A percentile compares a stretch with the other conserved stretches of the same genome.
These are phyloP conservation scores for Drosophila dives DNA, from an alignment of 2,888 invertebrate species.

Conservation along the genomic window DNA sequence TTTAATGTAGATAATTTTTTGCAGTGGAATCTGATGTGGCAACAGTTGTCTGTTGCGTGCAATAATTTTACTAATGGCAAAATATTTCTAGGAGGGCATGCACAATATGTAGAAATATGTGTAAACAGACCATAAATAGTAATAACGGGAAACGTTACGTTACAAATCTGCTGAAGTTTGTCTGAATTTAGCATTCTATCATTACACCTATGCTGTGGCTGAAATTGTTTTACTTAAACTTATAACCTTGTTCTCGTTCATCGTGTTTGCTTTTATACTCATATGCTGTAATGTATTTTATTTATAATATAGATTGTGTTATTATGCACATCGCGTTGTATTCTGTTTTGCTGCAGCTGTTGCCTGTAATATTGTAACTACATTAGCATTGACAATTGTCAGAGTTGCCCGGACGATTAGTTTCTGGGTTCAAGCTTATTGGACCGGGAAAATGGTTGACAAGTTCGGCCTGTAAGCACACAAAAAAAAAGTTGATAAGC, in stretches of 20 bases:
- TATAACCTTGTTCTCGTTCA: slow-evolving; percentile 46
- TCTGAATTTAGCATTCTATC: slow-evolving; percentile 66
- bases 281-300: slow-evolving; percentile 54
- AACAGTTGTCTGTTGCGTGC: slow-evolving; percentile 60
- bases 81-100: slow-evolving; percentile 66
- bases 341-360: slow-evolving; percentile 39
- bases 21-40: slow-evolving; percentile 52
- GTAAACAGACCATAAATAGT: slow-evolving; percentile 49
- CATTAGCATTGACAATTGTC: slow-evolving; percentile 92
- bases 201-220: slow-evolving; percentile 66
- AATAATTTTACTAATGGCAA: slow-evolving; percentile 72
- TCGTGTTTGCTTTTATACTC: slow-evolving; percentile 58
- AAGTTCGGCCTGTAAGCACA: slow-evolving; percentile 89
- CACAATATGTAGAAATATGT: slow-evolving; percentile 49
- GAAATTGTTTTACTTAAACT: slow-evolving; percentile 74
- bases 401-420: slow-evolving; percentile 89
- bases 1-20: slow-evolving; percentile 46
- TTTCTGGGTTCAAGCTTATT: slow-evolving; percentile 93
- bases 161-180: slow-evolving; percentile 49
- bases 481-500: not conserved
- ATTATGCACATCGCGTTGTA: slow-evolving; percentile 65
- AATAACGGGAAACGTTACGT: slow-evolving; percentile 47
- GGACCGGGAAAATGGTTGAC: slow-evolving; percentile 99
- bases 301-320: slow-evolving; percentile 71
- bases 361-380: slow-evolving; percentile 51